phyloP scores from a whole-genome alignment of 2,888 invertebrate species.

The Chrysotoxum bicinctum region DNA sequence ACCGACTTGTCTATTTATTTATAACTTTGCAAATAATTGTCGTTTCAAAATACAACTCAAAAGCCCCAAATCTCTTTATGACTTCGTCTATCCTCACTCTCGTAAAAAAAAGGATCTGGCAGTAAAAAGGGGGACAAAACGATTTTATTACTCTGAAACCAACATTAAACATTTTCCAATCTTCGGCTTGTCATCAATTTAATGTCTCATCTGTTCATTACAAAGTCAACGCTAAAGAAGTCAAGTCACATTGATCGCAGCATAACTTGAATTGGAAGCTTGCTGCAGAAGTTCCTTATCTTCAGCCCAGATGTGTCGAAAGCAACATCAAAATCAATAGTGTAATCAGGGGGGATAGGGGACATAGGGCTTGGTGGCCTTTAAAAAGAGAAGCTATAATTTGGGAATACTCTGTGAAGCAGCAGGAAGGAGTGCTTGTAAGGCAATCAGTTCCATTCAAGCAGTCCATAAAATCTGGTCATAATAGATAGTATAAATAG shows the following conservation, averaged over 20 bases:
- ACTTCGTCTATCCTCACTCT: background rate
- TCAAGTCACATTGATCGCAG: background rate
- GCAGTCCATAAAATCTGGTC: conserved; percentile 30
- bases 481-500: conserved; percentile 30
- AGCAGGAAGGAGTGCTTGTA: conserved; percentile 2
- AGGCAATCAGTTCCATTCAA: conserved; percentile 13
- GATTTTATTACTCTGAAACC: conserved; percentile 3
- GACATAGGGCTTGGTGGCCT: background rate
- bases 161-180: background rate
- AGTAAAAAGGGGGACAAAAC: background rate
- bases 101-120: background rate
- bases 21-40: conserved; percentile 3
- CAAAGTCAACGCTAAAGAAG: conserved; percentile 2
- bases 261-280: background rate
- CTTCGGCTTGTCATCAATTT: background rate
- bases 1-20: conserved; percentile 11
- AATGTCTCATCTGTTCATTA: background rate
- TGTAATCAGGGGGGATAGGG: conserved; percentile 9
- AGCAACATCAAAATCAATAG: conserved; percentile 23
- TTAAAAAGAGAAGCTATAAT: background rate
- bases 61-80: background rate
- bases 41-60: conserved; percentile 4
- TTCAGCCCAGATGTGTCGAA: background rate
- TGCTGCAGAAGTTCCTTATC: background rate
- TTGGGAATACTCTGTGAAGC: background rate